Percentiles rank a stretch among this genome's conserved stretches.
Conservation (phyloP, 35 echinoderm and acorn worm species). For the Lytechinus pictus region DNA sequence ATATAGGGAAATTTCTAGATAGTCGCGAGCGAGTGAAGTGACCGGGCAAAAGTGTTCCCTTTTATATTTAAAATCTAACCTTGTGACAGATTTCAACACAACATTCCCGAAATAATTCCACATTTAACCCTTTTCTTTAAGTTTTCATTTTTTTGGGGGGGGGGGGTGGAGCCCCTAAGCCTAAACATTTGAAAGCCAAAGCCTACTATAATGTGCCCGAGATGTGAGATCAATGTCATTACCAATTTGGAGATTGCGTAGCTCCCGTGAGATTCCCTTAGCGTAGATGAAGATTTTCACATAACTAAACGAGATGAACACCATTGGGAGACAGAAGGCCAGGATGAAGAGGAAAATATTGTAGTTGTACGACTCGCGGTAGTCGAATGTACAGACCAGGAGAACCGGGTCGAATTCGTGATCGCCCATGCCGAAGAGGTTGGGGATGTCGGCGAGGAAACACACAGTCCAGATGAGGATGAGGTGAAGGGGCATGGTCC, state of each 20-base stretch:
- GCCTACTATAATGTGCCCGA: not conserved
- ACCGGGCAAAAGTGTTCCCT: too few relatives aligned
- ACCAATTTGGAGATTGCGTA: not conserved
- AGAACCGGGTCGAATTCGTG: conserved; percentile 71
- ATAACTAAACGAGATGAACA: conserved; percentile 70
- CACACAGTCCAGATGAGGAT: conserved; percentile 72
- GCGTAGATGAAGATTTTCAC: conserved; percentile 26
- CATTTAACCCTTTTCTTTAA: too few relatives aligned
- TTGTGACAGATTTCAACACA: too few relatives aligned
- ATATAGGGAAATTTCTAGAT: too few relatives aligned
- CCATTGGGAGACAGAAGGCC: conserved; percentile 66
- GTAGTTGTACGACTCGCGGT: conserved; percentile 73
- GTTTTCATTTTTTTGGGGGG: too few relatives aligned
- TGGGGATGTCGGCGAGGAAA: conserved; percentile 80
- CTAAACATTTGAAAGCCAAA: too few relatives aligned
- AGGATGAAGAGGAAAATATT: conserved; percentile 76
- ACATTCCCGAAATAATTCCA: too few relatives aligned
- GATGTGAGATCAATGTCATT: not conserved
- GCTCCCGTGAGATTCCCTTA: not conserved
- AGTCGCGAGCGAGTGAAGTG: too few relatives aligned
- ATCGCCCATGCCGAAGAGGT: conserved; percentile 78
- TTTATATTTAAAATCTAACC: too few relatives aligned
- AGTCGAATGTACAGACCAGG: conserved; percentile 80
- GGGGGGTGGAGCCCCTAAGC: too few relatives aligned
- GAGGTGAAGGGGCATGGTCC: conserved; percentile 67